These are phyloP conservation scores for Bombus superbus DNA, from an alignment of 1,140 invertebrate genomes.

Conservation along the genomic window DNA sequence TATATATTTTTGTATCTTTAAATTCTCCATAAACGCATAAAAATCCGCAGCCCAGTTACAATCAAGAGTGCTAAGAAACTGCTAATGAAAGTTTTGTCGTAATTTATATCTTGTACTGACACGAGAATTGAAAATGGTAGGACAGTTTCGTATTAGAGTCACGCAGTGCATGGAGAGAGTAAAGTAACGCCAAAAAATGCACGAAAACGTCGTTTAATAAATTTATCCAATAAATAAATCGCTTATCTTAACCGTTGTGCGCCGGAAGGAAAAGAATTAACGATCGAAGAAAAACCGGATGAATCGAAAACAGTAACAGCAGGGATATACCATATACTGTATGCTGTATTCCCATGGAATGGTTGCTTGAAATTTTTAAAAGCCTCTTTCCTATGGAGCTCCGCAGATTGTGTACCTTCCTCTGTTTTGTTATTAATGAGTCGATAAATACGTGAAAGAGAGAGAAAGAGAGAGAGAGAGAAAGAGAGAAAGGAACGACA, in stretches of 20 bases:
- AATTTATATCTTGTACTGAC: too few relatives aligned
- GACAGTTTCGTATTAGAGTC: background rate
- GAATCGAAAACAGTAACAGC: slow-evolving; percentile 3
- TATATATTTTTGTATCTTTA: too few relatives aligned
- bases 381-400: too few relatives aligned
- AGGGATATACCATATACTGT: too few relatives aligned
- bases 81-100: background rate
- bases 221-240: background rate
- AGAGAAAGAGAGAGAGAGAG: background rate
- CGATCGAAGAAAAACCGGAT: background rate
- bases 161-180: background rate
- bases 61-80: too few relatives aligned
- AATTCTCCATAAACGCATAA: too few relatives aligned
- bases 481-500: background rate
- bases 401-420: background rate
- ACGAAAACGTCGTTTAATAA: background rate
- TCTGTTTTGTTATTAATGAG: slow-evolving; percentile 14
- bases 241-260: background rate
- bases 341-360: background rate
- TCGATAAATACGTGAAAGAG: background rate
- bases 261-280: slow-evolving; percentile 20
- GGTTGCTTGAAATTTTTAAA: slow-evolving; percentile 14
- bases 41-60: background rate
- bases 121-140: background rate
- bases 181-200: background rate